phyloP scores from a whole-genome alignment of 2,797 vertebrate genomes.

The Lepus oiostolus region DNA sequence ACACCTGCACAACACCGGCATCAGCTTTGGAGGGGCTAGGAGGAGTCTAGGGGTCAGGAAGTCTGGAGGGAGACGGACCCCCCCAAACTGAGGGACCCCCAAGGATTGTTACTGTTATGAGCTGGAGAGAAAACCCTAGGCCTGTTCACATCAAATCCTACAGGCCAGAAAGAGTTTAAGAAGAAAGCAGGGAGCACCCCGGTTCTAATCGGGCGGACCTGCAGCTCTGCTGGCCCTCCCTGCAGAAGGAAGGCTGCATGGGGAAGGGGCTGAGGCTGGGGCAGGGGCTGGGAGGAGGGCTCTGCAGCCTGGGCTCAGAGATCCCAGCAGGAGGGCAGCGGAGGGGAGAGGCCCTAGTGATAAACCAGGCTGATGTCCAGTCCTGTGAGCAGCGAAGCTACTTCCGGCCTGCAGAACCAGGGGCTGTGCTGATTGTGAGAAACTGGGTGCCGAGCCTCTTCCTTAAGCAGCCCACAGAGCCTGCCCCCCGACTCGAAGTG shows the following conservation, averaged over 20 bases:
- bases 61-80: neutral
- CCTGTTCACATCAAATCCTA: neutral
- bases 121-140: neutral
- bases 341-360: neutral
- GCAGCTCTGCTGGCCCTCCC: neutral
- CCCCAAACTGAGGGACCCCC: neutral
- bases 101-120: neutral
- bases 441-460: neutral
- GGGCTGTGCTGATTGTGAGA: constrained; percentile 34
- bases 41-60: neutral
- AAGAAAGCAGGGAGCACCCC: neutral
- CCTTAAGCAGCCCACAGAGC: neutral
- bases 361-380: constrained; percentile 61
- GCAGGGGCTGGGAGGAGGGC: neutral
- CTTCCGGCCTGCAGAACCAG: neutral
- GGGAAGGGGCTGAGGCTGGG: neutral
- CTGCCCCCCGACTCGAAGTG: neutral
- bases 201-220: neutral
- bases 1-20: neutral
- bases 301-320: too few species aligned
- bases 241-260: neutral
- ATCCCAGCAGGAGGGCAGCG: neutral
- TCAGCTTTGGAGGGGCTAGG: neutral
- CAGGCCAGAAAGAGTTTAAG: neutral
- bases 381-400: neutral